phyloP scores from a whole-genome alignment of 2,888 invertebrate genomes.

The Neuroscelio doddi region DNA sequence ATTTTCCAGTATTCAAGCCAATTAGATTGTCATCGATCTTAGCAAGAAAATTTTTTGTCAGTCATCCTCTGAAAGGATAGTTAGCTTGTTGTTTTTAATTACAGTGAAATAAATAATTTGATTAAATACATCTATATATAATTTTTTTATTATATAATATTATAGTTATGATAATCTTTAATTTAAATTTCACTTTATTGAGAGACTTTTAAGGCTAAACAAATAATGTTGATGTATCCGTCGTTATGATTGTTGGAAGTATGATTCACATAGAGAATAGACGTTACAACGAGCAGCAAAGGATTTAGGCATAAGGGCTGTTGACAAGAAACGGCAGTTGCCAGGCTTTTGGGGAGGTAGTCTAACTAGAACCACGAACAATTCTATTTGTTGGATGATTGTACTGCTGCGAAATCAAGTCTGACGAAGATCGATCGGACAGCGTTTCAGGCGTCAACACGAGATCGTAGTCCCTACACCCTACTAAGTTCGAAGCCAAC shows the following conservation, averaged over 20 bases:
- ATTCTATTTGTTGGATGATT: slow-evolving; percentile 72
- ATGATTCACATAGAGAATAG: slow-evolving; percentile 22
- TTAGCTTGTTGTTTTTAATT: too few relatives aligned
- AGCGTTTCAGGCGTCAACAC: slow-evolving; percentile 69
- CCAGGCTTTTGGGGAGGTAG: slow-evolving; percentile 59
- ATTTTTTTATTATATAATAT: too few relatives aligned
- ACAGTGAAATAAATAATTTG: too few relatives aligned
- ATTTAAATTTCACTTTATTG: too few relatives aligned
- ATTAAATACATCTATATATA: too few relatives aligned
- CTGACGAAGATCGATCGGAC: slow-evolving; percentile 72
- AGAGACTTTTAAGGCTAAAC: not conserved
- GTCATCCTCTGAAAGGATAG: too few relatives aligned
- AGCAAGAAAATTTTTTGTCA: too few relatives aligned
- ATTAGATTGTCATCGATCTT: too few relatives aligned
- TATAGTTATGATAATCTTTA: too few relatives aligned
- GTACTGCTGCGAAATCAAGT: slow-evolving; percentile 72
- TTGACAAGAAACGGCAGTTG: slow-evolving; percentile 69
- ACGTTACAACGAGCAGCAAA: slow-evolving; percentile 30
- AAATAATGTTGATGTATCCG: slow-evolving; percentile 3
- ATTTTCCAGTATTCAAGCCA: too few relatives aligned
- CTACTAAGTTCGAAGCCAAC: slow-evolving; percentile 44
- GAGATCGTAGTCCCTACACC: slow-evolving; percentile 57
- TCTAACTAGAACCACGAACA: slow-evolving; percentile 62
- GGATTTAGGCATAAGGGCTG: slow-evolving; percentile 53
- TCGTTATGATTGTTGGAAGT: slow-evolving; percentile 12